A percentile compares a stretch with the other conserved stretches of the same genome.
phyloP scores from a whole-genome alignment of 2,888 invertebrate species.

The Ceraclea dissimilis region DNA sequence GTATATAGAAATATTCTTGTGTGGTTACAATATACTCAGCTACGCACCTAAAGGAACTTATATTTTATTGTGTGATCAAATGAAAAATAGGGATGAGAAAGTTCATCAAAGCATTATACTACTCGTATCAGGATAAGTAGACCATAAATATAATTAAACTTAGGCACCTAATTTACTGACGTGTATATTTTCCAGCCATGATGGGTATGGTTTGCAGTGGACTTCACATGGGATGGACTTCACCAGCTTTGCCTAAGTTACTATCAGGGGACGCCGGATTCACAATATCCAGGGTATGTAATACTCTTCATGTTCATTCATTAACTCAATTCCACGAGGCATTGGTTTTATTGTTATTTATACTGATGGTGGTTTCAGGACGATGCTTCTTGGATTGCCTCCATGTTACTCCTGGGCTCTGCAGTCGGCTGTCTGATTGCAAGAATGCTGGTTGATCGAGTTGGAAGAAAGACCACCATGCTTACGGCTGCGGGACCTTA shows the following conservation, averaged over 20 bases:
- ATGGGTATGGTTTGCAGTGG: conserved; percentile 31
- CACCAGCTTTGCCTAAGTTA: conserved; percentile 31
- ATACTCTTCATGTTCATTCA: not conserved
- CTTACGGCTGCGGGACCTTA: conserved; percentile 30
- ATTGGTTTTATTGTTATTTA: not conserved
- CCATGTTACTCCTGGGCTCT: conserved; percentile 31
- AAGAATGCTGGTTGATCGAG: conserved; percentile 29
- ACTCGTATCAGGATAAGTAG: too few relatives aligned
- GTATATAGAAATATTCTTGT: too few relatives aligned
- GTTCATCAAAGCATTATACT: too few relatives aligned
- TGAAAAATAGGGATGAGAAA: too few relatives aligned
- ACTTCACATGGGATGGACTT: conserved; percentile 31
- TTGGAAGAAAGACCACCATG: conserved; percentile 32
- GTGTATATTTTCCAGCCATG: conserved; percentile 18
- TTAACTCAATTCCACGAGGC: not conserved
- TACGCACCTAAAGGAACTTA: too few relatives aligned
- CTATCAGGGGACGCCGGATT: conserved; percentile 28
- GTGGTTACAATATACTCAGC: too few relatives aligned
- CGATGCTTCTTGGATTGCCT: conserved; percentile 32
- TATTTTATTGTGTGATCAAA: too few relatives aligned
- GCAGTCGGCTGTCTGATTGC: conserved; percentile 30
- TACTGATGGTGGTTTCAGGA: too few relatives aligned
- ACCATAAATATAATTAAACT: too few relatives aligned
- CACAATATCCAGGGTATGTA: conserved; percentile 27
- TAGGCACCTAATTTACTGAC: too few relatives aligned